Evolutionary conservation across 2,113 vertebrate genomes (phyloP).

Genomic region (Rhinolophus sinicus): DNA sequence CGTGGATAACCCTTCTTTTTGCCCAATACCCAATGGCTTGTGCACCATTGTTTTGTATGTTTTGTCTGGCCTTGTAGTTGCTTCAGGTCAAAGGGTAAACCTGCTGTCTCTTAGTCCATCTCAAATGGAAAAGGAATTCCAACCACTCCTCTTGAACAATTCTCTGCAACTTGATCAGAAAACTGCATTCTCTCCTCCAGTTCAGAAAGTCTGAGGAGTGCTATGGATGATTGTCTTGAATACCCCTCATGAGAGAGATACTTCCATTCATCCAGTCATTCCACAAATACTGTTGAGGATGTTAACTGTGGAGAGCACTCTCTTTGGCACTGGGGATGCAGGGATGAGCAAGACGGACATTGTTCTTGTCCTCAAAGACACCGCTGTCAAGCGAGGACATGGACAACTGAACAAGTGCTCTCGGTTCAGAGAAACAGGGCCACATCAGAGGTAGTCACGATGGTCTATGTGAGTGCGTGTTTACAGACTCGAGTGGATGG

Average conservation of each 20-base stretch:
- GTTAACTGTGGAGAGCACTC: not conserved
- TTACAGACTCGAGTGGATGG: not conserved
- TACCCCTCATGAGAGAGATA: not conserved
- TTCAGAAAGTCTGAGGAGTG: not conserved
- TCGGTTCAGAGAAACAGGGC: not conserved
- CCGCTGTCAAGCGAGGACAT: not conserved
- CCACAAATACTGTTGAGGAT: not conserved
- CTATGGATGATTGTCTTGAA: not conserved
- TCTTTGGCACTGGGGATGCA: not conserved
- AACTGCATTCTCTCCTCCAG: not conserved
- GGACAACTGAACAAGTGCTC: not conserved
- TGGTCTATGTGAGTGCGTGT: accelerated
- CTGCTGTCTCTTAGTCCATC: not conserved
- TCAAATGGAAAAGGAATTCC: not conserved
- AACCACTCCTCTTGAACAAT: not conserved
- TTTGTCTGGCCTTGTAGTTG: not conserved
- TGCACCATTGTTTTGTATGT: not conserved
- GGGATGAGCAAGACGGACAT: not conserved
- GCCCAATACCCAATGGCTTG: not conserved
- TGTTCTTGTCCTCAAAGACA: not conserved
- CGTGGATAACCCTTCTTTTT: not conserved
- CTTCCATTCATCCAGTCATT: not conserved
- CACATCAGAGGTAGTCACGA: accelerated
- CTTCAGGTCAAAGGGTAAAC: not conserved
- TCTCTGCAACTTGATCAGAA: not conserved